Percentiles rank a stretch among this genome's conserved stretches.
Evolutionary conservation across 2,797 vertebrate genomes (phyloP).

Genomic region (Petrocephalus sullivani): DNA sequence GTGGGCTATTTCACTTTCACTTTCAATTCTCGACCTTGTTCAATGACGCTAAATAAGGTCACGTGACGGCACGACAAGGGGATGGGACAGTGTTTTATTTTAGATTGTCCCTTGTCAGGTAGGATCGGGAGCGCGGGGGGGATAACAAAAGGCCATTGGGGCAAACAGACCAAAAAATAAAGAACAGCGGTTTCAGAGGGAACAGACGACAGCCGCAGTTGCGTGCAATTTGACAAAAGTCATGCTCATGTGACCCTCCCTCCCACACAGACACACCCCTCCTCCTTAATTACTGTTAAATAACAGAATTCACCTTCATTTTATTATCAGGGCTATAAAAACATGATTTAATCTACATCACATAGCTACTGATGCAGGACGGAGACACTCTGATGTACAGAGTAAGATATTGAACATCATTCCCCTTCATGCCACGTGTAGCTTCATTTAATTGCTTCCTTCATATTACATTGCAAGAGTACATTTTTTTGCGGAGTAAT

Average conservation of each 20-base stretch:
- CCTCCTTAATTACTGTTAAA: not conserved
- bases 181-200: not conserved
- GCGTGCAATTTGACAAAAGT: not conserved
- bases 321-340: not conserved
- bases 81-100: not conserved
- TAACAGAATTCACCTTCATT: not conserved
- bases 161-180: not conserved
- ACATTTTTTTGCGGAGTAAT: slow-evolving; percentile 2
- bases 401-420: not conserved
- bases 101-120: not conserved
- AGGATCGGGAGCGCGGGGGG: not conserved
- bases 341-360: not conserved
- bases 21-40: not conserved
- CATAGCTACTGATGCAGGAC: not conserved
- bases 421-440: not conserved
- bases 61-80: not conserved
- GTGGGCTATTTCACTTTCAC: not conserved
- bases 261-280: not conserved
- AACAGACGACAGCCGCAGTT: not conserved
- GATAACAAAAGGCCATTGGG: not conserved
- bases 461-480: slow-evolving; percentile 1
- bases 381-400: not conserved
- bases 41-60: not conserved
- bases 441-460: slow-evolving; percentile 8
- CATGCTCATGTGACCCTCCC: not conserved